phyloP scores from a whole-genome alignment of 1,140 invertebrate genomes.

The Cheumatopsyche charites region DNA sequence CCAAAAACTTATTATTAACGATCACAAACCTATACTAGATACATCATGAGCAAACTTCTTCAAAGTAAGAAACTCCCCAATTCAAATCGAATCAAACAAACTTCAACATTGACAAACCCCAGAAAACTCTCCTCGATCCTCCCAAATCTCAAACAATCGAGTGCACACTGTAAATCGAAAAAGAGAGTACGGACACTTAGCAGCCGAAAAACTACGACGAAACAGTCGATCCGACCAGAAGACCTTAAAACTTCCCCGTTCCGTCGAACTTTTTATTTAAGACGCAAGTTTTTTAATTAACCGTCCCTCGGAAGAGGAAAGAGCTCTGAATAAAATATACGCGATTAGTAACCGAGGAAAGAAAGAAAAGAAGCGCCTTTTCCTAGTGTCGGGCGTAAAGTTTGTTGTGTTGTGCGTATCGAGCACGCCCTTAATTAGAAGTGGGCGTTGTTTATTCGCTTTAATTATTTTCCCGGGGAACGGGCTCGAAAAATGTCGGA shows the following conservation, averaged over 20 bases:
- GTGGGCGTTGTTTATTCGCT: slow-evolving; percentile 2
- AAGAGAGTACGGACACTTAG: not conserved
- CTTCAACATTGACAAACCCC: too few relatives aligned
- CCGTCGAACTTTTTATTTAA: slow-evolving; percentile 2
- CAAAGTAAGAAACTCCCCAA: too few relatives aligned
- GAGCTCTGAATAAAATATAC: slow-evolving; percentile 14
- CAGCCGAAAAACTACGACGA: not conserved
- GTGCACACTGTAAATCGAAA: too few relatives aligned
- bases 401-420: slow-evolving; percentile 7
- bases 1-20: too few relatives aligned
- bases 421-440: not conserved
- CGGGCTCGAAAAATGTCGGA: not conserved
- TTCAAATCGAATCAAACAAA: too few relatives aligned
- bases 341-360: slow-evolving; percentile 5
- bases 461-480: slow-evolving; percentile 3
- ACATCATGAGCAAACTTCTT: too few relatives aligned
- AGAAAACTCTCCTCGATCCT: too few relatives aligned
- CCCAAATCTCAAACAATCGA: too few relatives aligned
- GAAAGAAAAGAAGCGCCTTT: too few relatives aligned
- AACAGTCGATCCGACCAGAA: not conserved
- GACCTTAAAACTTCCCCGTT: not conserved
- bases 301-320: not conserved
- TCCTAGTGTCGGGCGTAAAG: not conserved
- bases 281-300: slow-evolving; percentile 25
- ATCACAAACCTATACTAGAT: too few relatives aligned